Evolutionary conservation across 2,113 vertebrate species (phyloP).

Genomic region (Aldabrachelys gigantea): DNA sequence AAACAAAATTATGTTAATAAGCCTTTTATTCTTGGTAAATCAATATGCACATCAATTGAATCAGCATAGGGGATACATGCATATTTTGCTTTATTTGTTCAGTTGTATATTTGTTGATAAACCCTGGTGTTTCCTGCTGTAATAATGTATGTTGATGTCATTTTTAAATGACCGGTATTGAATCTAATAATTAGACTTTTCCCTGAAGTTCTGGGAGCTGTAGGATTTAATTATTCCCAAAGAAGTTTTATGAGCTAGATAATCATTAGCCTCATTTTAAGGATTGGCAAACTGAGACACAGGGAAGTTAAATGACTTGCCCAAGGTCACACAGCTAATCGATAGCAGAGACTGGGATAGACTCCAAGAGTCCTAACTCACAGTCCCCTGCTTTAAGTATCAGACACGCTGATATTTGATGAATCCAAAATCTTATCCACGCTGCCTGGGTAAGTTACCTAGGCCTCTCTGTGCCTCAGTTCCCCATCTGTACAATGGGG

Average conservation of each 20-base stretch:
- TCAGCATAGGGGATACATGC: neutral
- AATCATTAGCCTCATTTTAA: neutral
- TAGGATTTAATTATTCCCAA: neutral
- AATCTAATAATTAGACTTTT: neutral
- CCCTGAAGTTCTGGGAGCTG: neutral
- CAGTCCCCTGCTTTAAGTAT: neutral
- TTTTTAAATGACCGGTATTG: neutral
- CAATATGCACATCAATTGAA: fast-evolving
- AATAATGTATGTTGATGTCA: neutral
- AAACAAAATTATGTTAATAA: neutral
- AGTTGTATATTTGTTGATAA: neutral
- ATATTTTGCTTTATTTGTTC: neutral
- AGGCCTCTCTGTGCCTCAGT: neutral
- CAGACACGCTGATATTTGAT: neutral
- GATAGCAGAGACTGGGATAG: neutral
- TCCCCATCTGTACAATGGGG: neutral
- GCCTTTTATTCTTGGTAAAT: neutral
- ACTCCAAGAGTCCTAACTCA: neutral
- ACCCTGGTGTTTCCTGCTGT: neutral
- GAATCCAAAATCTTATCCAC: neutral
- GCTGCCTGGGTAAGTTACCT: neutral
- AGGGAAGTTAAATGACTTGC: neutral
- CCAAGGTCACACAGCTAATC: neutral
- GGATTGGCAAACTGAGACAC: neutral
- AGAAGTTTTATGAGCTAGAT: neutral